Evolutionary conservation across 2,113 vertebrate species (phyloP).

Genomic region (Hippotragus niger): DNA sequence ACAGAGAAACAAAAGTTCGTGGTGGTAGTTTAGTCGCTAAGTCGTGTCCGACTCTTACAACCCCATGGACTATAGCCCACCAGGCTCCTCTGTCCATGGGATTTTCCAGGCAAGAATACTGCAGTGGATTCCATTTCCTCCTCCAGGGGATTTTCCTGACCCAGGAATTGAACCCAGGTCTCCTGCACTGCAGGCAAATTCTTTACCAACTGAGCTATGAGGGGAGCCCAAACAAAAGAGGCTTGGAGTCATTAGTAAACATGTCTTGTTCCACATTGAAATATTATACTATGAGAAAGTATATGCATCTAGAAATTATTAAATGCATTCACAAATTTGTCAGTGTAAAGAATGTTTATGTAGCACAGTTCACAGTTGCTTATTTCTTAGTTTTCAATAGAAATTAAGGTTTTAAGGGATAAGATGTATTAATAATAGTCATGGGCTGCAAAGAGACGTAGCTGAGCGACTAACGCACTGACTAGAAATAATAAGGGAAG

Average conservation of each 20-base stretch:
- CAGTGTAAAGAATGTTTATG: not conserved
- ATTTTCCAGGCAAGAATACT: not conserved
- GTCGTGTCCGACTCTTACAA: fast-evolving
- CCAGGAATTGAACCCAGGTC: fast-evolving
- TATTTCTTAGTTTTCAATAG: not conserved
- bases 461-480: not conserved
- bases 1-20: not conserved
- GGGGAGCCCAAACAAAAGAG: not conserved
- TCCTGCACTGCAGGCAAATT: not conserved
- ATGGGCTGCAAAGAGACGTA: not conserved
- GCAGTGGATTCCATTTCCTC: not conserved
- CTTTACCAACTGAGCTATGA: not conserved
- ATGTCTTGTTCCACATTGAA: not conserved
- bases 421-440: not conserved
- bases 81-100: not conserved
- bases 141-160: not conserved
- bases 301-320: not conserved
- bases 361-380: not conserved
- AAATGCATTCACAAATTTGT: not conserved
- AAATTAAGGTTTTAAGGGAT: not conserved
- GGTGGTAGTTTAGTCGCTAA: not conserved
- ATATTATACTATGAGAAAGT: not conserved
- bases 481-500: not conserved
- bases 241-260: not conserved
- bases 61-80: not conserved